Percentiles rank a stretch among this genome's conserved stretches.
phyloP scores from a whole-genome alignment of 2,888 invertebrate species.

The Drosophila nr. fundita region DNA sequence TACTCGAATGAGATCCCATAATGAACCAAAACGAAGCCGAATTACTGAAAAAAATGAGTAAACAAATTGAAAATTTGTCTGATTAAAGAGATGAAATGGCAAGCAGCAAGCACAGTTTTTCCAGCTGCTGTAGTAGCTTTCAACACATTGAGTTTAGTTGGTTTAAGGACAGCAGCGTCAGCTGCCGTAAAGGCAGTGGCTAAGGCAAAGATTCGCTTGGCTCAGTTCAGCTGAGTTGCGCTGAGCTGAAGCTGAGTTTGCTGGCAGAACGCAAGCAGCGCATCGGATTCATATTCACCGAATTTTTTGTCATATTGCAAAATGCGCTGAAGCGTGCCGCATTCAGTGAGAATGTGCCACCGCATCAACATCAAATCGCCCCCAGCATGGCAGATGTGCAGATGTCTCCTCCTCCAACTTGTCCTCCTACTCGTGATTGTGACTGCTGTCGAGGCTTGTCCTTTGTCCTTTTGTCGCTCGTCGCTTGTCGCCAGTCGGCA shows the following conservation, averaged over 20 bases:
- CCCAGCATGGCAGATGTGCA: conserved; percentile 32
- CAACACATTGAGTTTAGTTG: not conserved
- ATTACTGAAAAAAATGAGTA: not conserved
- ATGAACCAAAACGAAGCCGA: not conserved
- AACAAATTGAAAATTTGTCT: not conserved
- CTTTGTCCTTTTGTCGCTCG: conserved; percentile 23
- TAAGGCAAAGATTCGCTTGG: conserved; percentile 2
- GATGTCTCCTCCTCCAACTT: not conserved
- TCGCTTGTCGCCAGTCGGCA: conserved; percentile 45
- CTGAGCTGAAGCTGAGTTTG: conserved; percentile 11
- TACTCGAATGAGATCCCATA: not conserved
- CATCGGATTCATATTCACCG: conserved; percentile 30
- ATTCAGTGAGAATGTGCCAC: conserved; percentile 50
- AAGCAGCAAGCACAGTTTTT: not conserved
- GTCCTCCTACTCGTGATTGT: conserved; percentile 22
- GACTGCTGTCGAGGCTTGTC: conserved; percentile 41
- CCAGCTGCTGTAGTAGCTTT: not conserved
- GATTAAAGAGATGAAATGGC: not conserved
- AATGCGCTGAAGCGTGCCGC: conserved; percentile 66
- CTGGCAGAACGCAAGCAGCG: conserved; percentile 5
- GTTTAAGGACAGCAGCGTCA: conserved; percentile 4
- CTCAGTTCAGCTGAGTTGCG: conserved; percentile 32
- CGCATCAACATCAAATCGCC: conserved; percentile 1
- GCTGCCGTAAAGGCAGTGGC: conserved; percentile 4
- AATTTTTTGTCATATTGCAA: conserved; percentile 69